phyloP scores from a whole-genome alignment of 2,113 vertebrate species.

The Mus spicilegus region DNA sequence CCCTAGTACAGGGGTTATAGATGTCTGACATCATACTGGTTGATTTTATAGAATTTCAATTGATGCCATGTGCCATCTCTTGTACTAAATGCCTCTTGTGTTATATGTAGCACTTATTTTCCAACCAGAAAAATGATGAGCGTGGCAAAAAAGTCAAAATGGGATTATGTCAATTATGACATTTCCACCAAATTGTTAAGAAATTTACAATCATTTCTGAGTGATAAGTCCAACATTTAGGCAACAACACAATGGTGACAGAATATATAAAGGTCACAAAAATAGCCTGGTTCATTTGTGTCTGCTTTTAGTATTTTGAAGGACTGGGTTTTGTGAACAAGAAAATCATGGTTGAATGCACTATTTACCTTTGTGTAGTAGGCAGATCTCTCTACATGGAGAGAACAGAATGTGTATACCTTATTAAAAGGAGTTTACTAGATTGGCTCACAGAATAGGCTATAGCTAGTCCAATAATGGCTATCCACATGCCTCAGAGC shows the following conservation, averaged over 20 bases:
- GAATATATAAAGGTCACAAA: background rate
- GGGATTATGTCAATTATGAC: background rate
- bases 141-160: background rate
- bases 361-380: background rate
- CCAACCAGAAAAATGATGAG: constrained; percentile 8
- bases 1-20: background rate
- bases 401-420: background rate
- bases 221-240: background rate
- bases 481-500: background rate
- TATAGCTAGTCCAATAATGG: too few species aligned
- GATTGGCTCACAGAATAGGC: background rate
- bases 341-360: background rate
- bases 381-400: background rate
- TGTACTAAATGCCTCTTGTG: background rate
- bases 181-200: constrained; percentile 33
- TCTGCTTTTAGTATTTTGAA: constrained; percentile 46
- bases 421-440: background rate
- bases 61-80: background rate
- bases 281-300: background rate
- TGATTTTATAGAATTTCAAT: constrained; percentile 37
- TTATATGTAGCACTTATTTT: constrained; percentile 18
- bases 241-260: background rate
- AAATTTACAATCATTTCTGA: background rate
- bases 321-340: background rate
- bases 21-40: too few species aligned